A percentile compares a stretch with the other conserved stretches of the same genome.
phyloP scores from a whole-genome alignment of 2,113 vertebrate species.

The Nestor notabilis region DNA sequence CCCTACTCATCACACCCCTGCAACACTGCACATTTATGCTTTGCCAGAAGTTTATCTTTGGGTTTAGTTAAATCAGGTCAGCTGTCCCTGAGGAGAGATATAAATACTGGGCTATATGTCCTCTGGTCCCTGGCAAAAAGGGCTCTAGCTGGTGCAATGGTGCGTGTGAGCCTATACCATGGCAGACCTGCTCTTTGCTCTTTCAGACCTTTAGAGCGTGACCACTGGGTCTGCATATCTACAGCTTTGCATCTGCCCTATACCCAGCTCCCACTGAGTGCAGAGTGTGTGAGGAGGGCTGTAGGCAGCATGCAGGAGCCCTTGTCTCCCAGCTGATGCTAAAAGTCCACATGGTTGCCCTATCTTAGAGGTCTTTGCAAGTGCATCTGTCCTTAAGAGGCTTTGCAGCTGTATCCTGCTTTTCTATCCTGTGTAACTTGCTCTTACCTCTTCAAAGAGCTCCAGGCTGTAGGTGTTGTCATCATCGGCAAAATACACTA shows the following conservation, averaged over 20 bases:
- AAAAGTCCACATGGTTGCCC: background rate
- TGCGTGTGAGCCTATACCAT: background rate
- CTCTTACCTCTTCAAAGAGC: constrained; percentile 92
- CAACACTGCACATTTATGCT: background rate
- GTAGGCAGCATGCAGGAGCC: background rate
- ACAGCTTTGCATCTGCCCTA: background rate
- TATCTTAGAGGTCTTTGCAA: background rate
- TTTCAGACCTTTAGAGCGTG: background rate
- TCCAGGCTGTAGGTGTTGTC: constrained; percentile 96
- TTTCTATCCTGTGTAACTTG: background rate
- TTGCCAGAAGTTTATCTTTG: background rate
- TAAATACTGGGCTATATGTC: background rate
- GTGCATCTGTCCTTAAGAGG: background rate
- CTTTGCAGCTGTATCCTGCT: background rate
- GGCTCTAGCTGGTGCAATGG: background rate
- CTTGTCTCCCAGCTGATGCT: background rate
- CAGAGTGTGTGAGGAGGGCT: fast-evolving
- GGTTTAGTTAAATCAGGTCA: background rate
- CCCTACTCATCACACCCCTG: background rate
- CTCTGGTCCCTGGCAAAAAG: background rate
- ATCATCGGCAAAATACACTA: constrained; percentile 96
- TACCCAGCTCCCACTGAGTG: background rate
- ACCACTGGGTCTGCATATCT: background rate
- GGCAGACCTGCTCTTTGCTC: background rate
- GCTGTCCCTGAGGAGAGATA: background rate